phyloP scores from a whole-genome alignment of 2,113 vertebrate species.

The Trinectes maculatus region DNA sequence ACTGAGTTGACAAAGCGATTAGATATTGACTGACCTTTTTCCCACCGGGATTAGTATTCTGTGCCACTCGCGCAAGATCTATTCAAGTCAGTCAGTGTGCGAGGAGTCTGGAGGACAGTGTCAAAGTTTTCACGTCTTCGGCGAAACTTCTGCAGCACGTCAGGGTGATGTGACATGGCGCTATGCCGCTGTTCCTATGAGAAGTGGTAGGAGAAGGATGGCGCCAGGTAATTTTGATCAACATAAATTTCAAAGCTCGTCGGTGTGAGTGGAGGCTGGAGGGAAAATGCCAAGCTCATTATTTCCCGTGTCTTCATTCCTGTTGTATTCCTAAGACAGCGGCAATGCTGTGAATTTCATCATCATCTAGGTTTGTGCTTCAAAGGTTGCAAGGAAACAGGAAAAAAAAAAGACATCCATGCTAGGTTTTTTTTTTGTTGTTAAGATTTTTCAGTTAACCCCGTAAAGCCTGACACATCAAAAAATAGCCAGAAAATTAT shows the following conservation, averaged over 20 bases:
- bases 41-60: slow-evolving; percentile 62
- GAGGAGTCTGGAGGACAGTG: slow-evolving; percentile 19
- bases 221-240: slow-evolving; percentile 25
- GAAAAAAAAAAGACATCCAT: too few relatives aligned
- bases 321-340: slow-evolving; percentile 6
- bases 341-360: slow-evolving; percentile 14
- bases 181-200: background rate
- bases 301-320: slow-evolving; percentile 17
- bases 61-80: slow-evolving; percentile 44
- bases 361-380: background rate
- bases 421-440: too few relatives aligned
- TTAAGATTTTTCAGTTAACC: too few relatives aligned
- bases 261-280: background rate
- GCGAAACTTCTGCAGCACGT: slow-evolving; percentile 40
- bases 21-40: slow-evolving; percentile 74
- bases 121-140: slow-evolving; percentile 35
- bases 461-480: too few relatives aligned
- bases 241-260: slow-evolving; percentile 24
- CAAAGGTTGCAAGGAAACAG: slow-evolving; percentile 14
- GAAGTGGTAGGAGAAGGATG: slow-evolving; percentile 11
- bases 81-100: slow-evolving; percentile 47
- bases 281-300: slow-evolving; percentile 42
- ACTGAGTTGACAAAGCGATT: slow-evolving; percentile 75
- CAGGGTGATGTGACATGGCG: background rate
- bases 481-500: too few relatives aligned